phyloP scores from a whole-genome alignment of 2,113 vertebrate genomes.

The Gambusia affinis region DNA sequence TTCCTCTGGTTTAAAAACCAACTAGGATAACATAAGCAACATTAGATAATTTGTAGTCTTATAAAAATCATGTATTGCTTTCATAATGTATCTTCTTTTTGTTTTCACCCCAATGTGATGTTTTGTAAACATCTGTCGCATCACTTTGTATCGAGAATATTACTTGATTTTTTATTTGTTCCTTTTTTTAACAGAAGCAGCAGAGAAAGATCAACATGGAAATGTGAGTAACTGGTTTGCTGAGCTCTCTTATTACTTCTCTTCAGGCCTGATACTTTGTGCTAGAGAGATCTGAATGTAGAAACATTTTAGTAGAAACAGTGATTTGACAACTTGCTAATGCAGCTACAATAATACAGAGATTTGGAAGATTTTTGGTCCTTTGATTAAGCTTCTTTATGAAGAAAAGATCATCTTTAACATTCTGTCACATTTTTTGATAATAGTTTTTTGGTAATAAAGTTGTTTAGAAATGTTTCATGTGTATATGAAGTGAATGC shows the following conservation, averaged over 20 bases:
- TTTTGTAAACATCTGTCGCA: not conserved
- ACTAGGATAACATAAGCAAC: not conserved
- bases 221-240: constrained; percentile 70
- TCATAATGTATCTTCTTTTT: not conserved
- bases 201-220: constrained; percentile 50
- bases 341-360: no score
- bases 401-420: not conserved
- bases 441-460: not conserved
- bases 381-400: not conserved
- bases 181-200: constrained; percentile 56
- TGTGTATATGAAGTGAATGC: not conserved
- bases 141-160: not conserved
- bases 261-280: constrained; percentile 38
- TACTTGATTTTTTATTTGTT: not conserved
- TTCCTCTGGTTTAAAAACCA: not conserved
- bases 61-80: not conserved
- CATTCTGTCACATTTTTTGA: not conserved
- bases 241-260: constrained; percentile 29
- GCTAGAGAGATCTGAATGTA: not conserved
- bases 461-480: not conserved
- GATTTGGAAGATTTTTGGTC: not conserved
- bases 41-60: not conserved
- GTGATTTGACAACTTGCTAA: not conserved
- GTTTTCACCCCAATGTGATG: constrained; percentile 2
- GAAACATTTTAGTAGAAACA: not conserved